Evolutionary conservation across 2,797 vertebrate genomes (phyloP), one percentile per base, ranked within the genome.

Genomic region (Manis pentadactyla): DNA sequence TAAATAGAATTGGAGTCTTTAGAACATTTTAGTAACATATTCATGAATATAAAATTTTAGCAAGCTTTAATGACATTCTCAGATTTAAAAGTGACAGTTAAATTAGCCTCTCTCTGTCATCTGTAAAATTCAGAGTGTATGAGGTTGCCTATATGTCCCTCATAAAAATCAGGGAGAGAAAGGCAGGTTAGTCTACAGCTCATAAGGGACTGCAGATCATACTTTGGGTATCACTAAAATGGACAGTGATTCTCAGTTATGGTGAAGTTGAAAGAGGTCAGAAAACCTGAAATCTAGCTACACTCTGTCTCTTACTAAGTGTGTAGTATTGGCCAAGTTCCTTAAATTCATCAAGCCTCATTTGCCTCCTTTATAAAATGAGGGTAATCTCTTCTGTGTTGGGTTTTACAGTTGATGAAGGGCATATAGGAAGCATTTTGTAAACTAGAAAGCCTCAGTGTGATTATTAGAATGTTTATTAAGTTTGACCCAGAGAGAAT

Each of bases 61-160:
- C 57, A 92, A 93, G 75, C 63, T 64, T 94, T 59, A 79, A 74
- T 88, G 59, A 93, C 21, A 37, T 64, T 66, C 25, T 64, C 69
- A 82, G 61, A 77, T 46, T 64, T 83, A 87, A 78, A 89, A 95
- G 39, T 94, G 90, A 96, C 34, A 84, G 75, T 66, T 93, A 95
- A 96, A 93, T 83, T 94, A 68, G n/a, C 51, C 78, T 92, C 85
- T 75, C 78, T 92, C 85, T 75, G 37, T 87, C 51, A 66, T 61
- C 71, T 55, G 68, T 66, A 87, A 90, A 96, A 78, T 63, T 85
- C 31, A 86, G 25, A 51, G 18, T 92, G 39, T 82, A 11, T 68
- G 61, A 95, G 79, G 87, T 39, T 84, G 34, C 27, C 61, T 81
- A 53, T 37, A 46, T 68, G 61, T 87, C 71, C 73, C 49, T 93